phyloP scores from a whole-genome alignment of 1,140 invertebrate species.

The Pogonomyrmex barbatus region DNA sequence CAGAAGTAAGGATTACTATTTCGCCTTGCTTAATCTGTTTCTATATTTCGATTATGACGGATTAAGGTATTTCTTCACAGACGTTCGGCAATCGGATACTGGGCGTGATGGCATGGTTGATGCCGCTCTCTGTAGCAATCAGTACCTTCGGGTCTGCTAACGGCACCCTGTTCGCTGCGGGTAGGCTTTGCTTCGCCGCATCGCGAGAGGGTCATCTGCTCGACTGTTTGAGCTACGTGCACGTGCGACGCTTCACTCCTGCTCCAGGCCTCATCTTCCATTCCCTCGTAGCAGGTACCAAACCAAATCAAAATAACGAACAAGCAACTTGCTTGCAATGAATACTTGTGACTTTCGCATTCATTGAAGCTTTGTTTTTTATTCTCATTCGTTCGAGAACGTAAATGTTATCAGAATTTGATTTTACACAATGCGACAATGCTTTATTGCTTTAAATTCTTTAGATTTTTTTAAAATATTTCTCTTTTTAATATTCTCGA shows the following conservation, averaged over 20 bases:
- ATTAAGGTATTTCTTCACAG: constrained; percentile 79
- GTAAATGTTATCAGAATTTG: background rate
- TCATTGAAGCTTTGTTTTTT: too few species aligned
- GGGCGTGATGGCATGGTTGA: constrained; percentile 95
- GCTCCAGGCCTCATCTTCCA: constrained; percentile 98
- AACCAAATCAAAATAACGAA: background rate
- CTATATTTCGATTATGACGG: background rate
- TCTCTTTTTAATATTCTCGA: background rate
- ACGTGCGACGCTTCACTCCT: constrained; percentile 95
- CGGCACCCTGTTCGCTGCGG: constrained; percentile 96
- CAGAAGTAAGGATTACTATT: background rate
- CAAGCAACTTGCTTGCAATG: background rate
- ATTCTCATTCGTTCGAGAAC: too few species aligned
- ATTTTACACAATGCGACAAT: background rate
- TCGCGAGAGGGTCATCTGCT: constrained; percentile 97
- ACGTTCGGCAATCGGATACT: constrained; percentile 95
- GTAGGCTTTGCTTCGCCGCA: constrained; percentile 97
- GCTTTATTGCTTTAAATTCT: background rate
- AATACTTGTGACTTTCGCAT: background rate
- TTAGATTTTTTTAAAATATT: background rate
- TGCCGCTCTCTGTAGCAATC: constrained; percentile 97
- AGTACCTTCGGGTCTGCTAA: constrained; percentile 99
- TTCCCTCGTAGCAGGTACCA: constrained; percentile 88
- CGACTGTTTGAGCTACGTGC: constrained; percentile 97
- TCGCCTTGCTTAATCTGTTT: background rate